Conservation (phyloP, 2,888 invertebrate species). For the Aquatica leii region DNA sequence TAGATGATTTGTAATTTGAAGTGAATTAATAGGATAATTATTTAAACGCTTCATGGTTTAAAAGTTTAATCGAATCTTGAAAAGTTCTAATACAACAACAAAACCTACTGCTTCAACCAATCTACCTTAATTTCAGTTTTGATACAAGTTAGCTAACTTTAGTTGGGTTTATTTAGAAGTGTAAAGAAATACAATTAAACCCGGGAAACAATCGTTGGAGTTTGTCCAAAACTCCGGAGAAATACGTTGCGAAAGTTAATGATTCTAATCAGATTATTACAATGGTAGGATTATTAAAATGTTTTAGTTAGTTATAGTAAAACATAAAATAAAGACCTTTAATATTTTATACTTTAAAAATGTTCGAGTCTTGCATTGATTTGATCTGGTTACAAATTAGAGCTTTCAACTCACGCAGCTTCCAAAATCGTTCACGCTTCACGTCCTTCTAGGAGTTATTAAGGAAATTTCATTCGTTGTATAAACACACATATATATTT, state of each 20-base stretch:
- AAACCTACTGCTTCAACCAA: constrained; percentile 17
- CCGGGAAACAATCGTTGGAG: constrained; percentile 17
- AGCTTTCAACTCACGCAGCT: neutral
- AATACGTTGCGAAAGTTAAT: constrained; percentile 20
- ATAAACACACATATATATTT: neutral
- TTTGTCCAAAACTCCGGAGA: constrained; percentile 20
- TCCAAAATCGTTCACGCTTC: neutral
- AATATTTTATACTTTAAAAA: no score
- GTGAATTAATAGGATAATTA: constrained; percentile 1
- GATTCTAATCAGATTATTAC: constrained; percentile 21
- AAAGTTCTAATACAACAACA: constrained; percentile 16
- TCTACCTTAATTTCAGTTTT: constrained; percentile 22
- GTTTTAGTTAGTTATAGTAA: no score
- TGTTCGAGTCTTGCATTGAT: no score
- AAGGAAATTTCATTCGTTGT: neutral
- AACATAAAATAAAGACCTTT: no score
- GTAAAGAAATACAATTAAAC: constrained; percentile 24
- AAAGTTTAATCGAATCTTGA: constrained; percentile 5
- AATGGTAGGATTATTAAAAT: neutral
- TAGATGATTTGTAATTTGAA: neutral
- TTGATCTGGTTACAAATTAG: neutral
- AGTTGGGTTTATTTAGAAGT: constrained; percentile 22
- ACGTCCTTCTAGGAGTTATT: neutral
- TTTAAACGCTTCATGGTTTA: constrained; percentile 2
- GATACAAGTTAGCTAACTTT: constrained; percentile 23